Evolutionary conservation across 2,113 vertebrate species (phyloP).

Genomic region (Salvator merianae): DNA sequence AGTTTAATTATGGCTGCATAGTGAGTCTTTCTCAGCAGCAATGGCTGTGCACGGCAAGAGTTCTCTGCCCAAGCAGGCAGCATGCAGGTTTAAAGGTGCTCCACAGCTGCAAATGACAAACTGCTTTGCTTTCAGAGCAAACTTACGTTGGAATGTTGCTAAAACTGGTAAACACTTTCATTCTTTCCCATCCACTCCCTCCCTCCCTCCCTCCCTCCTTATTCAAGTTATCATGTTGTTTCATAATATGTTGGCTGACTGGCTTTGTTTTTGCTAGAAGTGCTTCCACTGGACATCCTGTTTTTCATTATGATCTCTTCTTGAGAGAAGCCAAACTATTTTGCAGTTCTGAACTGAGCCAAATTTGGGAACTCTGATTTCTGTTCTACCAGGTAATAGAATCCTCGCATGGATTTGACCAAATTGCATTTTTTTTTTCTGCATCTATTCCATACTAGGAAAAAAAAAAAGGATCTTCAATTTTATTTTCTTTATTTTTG

Average conservation of each 20-base stretch:
- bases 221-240: background rate
- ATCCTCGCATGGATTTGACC: background rate
- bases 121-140: background rate
- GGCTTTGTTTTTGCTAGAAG: conserved; percentile 15
- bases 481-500: background rate
- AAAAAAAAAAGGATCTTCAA: background rate
- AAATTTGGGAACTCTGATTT: background rate
- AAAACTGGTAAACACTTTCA: background rate
- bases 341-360: background rate
- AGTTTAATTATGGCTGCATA: background rate
- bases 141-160: background rate
- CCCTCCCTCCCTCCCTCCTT: background rate
- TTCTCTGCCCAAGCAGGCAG: background rate
- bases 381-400: background rate
- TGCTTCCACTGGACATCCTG: conserved; percentile 4
- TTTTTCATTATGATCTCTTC: background rate
- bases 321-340: background rate
- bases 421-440: background rate
- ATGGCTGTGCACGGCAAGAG: background rate
- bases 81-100: background rate
- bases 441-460: background rate
- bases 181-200: background rate
- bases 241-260: background rate
- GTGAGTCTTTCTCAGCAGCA: background rate
- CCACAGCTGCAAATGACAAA: conserved; percentile 3